Evolutionary conservation across 2,113 vertebrate genomes (phyloP), one percentile per base, ranked within the genome.

Genomic region (Hippoglossus stenolepis): DNA sequence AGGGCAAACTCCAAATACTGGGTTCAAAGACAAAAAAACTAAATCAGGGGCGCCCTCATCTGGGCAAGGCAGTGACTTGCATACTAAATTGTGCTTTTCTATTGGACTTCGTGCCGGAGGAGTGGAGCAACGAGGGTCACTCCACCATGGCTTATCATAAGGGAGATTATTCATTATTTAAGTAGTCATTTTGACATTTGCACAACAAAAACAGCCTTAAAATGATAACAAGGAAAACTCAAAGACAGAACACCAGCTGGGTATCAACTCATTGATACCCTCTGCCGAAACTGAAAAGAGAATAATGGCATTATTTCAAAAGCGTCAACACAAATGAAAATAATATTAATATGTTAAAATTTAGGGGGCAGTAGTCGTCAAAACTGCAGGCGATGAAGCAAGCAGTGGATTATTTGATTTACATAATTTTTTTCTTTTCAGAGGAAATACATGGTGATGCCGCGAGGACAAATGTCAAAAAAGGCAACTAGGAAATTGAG

Each of bases 51-150:
- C 53, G 79, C 87, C 92, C 81, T 73, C 92, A 20, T n/a, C 45
- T 77, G 91, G 81, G 68, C 82, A 82, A 85, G 89, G 84, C 90
- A 90, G 89, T 92, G 88, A 90, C 86, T 77, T 90, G 91, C 90
- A 90, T 85, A 75, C 86, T 70, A 54, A 83, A 68, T 90, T 92
- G 90, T 91, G 90, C 91, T 93, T 92, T 75, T 83, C 51, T 69
- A 67, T 40, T 12, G n/a, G 54, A 76, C 59, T 70, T 28, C 9
- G 68, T 49, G 62, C 26, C 20, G 58, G 70, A 68, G 21, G 76
- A 73, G 14, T 31, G 31, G 54, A 73, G 18, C 20, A n/a, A 53
- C 24, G 11, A 71, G 65, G 0, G 59, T 58, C 57, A 73, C 40
- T 3, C 40, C 11, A 59, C 20, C 40, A 65, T 57, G 67, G 79